Percentiles rank a stretch among this genome's conserved stretches.
Conservation (phyloP, 1,140 invertebrate genomes). For the Eriosoma lanigerum region DNA sequence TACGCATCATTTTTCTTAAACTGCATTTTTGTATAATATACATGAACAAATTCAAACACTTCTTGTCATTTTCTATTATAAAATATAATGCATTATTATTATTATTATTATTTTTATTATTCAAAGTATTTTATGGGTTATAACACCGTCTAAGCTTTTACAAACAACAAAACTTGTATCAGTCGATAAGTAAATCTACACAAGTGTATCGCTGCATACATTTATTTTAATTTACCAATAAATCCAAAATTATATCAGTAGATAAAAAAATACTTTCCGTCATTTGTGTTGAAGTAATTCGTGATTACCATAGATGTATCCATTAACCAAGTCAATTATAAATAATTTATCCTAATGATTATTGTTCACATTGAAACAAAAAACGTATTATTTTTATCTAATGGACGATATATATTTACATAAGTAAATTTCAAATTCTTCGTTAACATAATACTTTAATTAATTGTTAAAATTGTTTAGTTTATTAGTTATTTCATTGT, state of each 20-base stretch:
- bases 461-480: too few relatives aligned
- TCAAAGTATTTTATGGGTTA: not conserved
- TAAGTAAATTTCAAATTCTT: too few relatives aligned
- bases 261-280: not conserved
- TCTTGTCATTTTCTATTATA: conserved; percentile 6
- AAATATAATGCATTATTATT: not conserved
- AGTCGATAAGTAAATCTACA: not conserved
- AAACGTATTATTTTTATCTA: too few relatives aligned
- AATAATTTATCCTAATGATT: conserved; percentile 7
- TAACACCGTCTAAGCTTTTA: not conserved
- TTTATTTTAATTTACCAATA: conserved; percentile 9
- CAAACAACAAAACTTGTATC: not conserved
- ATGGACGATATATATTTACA: too few relatives aligned
- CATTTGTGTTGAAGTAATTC: not conserved
- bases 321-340: not conserved
- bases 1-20: too few relatives aligned
- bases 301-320: not conserved
- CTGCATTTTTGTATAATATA: too few relatives aligned
- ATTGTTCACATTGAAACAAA: too few relatives aligned
- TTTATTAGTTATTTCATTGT: too few relatives aligned
- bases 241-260: not conserved
- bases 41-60: conserved; percentile 13
- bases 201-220: not conserved
- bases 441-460: too few relatives aligned
- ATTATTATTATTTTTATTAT: not conserved